A percentile compares a stretch with the other conserved stretches of the same genome.
phyloP scores from a whole-genome alignment of 2,113 vertebrate genomes.

The Tyto alba region DNA sequence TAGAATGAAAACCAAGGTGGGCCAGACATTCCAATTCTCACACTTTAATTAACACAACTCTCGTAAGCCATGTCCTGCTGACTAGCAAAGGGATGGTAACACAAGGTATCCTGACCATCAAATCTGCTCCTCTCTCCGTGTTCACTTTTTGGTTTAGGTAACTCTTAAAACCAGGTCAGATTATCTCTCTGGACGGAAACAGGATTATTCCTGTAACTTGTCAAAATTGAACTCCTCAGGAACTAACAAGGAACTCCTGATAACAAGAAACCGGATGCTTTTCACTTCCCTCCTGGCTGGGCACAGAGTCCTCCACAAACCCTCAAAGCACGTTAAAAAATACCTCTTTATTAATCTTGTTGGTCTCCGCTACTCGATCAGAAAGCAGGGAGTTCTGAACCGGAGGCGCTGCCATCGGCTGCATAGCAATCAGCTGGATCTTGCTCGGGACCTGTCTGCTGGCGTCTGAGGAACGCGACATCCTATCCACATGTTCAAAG shows the following conservation, averaged over 20 bases:
- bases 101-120: not conserved
- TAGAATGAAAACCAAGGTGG: not conserved
- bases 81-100: not conserved
- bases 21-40: not conserved
- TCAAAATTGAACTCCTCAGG: not conserved
- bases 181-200: not conserved
- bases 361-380: slow-evolving; percentile 79
- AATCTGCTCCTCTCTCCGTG: not conserved
- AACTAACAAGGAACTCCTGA: not conserved
- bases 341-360: slow-evolving; percentile 95
- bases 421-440: slow-evolving; percentile 97
- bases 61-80: fast-evolving
- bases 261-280: not conserved
- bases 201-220: not conserved
- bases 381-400: slow-evolving; percentile 73
- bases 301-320: not conserved
- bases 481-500: slow-evolving; percentile 92
- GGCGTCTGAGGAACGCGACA: slow-evolving; percentile 83
- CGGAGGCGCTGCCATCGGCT: slow-evolving; percentile 86
- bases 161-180: not conserved
- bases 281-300: not conserved
- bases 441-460: slow-evolving; percentile 87
- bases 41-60: not conserved
- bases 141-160: not conserved
- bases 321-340: not conserved